Conservation (phyloP, 2,888 invertebrate species). For the Neoascia interrupta region DNA sequence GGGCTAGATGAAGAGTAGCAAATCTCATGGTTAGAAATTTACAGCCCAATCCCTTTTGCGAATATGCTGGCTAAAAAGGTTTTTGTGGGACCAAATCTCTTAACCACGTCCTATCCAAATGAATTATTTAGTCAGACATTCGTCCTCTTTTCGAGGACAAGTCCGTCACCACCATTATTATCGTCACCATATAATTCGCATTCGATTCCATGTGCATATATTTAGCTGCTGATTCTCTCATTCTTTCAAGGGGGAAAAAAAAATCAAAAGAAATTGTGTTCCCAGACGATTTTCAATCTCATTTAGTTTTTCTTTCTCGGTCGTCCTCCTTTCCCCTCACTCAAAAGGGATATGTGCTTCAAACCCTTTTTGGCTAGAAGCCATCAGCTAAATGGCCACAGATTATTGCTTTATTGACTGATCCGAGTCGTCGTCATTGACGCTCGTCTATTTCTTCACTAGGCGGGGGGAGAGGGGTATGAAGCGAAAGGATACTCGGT, state of each 20-base stretch:
- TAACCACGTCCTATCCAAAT: constrained; percentile 52
- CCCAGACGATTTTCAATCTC: constrained; percentile 58
- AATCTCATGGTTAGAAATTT: constrained; percentile 59
- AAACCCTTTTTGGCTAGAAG: constrained; percentile 67
- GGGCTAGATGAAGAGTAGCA: constrained; percentile 37
- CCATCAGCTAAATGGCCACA: constrained; percentile 71
- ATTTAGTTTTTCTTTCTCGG: constrained; percentile 31
- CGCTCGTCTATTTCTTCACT: no score
- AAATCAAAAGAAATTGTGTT: constrained; percentile 58
- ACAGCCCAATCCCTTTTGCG: constrained; percentile 21
- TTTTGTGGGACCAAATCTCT: constrained; percentile 41
- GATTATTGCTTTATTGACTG: constrained; percentile 71
- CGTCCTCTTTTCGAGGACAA: constrained; percentile 29
- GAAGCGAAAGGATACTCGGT: constrained; percentile 11
- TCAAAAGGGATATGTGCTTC: not conserved
- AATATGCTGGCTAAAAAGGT: constrained; percentile 25
- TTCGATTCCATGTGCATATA: constrained; percentile 54
- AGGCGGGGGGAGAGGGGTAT: not conserved
- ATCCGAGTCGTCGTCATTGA: constrained; percentile 37
- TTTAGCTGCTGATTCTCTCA: constrained; percentile 44
- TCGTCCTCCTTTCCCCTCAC: constrained; percentile 18
- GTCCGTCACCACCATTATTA: constrained; percentile 48
- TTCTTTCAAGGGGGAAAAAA: constrained; percentile 29
- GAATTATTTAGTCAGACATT: constrained; percentile 57
- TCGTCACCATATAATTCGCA: constrained; percentile 64